Base-by-base conservation (phyloP, 2,113 vertebrate species). In the Epinephelus cyanopodus region DNA sequence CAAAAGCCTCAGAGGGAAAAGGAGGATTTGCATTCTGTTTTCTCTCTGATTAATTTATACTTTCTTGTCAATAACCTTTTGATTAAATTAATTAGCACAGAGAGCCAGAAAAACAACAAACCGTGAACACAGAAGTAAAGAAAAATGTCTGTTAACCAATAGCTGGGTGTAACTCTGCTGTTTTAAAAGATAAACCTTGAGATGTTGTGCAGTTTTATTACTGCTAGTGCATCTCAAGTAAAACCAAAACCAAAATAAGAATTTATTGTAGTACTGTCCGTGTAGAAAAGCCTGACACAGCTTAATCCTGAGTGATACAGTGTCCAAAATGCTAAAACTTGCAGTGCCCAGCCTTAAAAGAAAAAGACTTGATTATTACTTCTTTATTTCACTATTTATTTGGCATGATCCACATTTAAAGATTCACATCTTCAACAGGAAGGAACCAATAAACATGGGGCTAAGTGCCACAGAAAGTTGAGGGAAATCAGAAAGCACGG, bases 21-120 rank as follows among this genome's bases (percentile, higher is more conserved):
- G 15, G 19, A 50, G 53, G 50, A 74, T 79, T 69, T 42, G 37
- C 18, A 62, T 74, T 74, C 42, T 53, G 37, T 70, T 75, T 72
- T 62, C 56, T 42, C 18, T 33, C 23, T 10, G 45, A 78, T 65
- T 74, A 18, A 80, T 50, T 84, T 18, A 19, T 60, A 57, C 60
- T 70, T 74, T 69, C 58, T 58, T 70, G 37, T 74, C 68, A 54
- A 71, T 69, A 61, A 29, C 3, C 6, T n/a, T 72, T 54, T 37
- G 21, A 74, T 65, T 47, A n/a, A 62, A 58, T 58, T 25, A 60
- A 73, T 83, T 48, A 69, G 47, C 14, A 45, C 10, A 54, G 27
- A 29, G 45, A 29, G 27, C 12, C 5, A 39, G 23, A 0, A 52
- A 74, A 74, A 52, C 37, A 39, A 60, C 13, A 54, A 71, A 29